These are phyloP conservation scores for Rhinichthys klamathensis DNA, from an alignment of 2,113 vertebrate genomes.

Conservation along the genomic window DNA sequence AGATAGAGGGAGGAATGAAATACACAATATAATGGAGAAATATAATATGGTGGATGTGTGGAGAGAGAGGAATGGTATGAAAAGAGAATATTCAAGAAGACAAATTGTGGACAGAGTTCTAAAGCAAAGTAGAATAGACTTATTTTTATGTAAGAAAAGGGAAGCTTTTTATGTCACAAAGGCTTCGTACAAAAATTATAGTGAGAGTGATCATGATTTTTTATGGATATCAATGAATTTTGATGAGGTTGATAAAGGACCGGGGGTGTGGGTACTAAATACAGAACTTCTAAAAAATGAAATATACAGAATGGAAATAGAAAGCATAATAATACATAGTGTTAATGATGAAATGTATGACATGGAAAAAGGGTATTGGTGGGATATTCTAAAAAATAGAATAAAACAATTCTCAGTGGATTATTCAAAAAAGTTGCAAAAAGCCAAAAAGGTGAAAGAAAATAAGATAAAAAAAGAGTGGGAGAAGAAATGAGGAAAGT, in stretches of 20 bases:
- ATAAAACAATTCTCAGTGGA: neutral
- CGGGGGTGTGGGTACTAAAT: constrained; percentile 11
- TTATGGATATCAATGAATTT: neutral
- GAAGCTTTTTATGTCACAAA: too few relatives aligned
- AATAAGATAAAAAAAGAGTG: too few relatives aligned
- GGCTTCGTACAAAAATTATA: neutral
- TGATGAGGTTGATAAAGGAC: neutral
- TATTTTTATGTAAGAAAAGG: neutral
- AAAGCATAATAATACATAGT: neutral
- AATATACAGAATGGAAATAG: neutral
- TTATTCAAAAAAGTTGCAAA: neutral
- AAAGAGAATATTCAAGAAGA: neutral
- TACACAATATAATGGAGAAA: neutral
- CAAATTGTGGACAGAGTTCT: neutral
- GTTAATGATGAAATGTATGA: neutral
- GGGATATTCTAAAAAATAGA: neutral
- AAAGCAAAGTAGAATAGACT: constrained; percentile 19
- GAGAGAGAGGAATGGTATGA: neutral
- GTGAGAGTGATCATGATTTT: constrained; percentile 16
- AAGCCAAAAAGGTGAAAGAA: too few relatives aligned
- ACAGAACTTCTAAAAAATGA: neutral
- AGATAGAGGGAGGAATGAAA: neutral
- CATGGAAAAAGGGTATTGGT: constrained; percentile 6
- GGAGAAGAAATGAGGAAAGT: too few relatives aligned
- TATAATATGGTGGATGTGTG: neutral